Base-by-base conservation (phyloP, 2,888 invertebrate genomes). In the Caradrina kadenii region DNA sequence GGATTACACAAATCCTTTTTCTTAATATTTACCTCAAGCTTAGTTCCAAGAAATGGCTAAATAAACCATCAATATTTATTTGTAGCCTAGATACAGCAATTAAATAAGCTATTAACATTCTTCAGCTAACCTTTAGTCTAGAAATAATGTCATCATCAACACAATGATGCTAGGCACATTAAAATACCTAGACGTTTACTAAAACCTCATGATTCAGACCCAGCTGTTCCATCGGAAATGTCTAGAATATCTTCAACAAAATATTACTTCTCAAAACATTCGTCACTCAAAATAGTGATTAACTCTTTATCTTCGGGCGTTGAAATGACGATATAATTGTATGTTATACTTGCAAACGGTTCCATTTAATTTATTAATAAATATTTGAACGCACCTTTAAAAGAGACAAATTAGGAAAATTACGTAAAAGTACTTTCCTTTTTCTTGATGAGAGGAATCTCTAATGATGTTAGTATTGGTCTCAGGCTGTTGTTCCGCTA, bases 151-250 rank as follows among this genome's bases (percentile, higher is more conserved):
- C 53, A 61, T 61, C 56, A 45, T 59, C 50, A 21, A 22, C 22
- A 39, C 13, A n/a, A 60, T 64, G 53, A 58, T 50, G 13, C 15
- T 53, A 53, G 13, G 35, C n/a, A 0, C 78, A 62, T 62, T 71
- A 76, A 80, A 61, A 80, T 80, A 17, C 58, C 64, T 21, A 74
- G 53, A 69, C 48, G 35, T 45, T 59, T 39, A 50, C 26, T 15
- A 49, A 53, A 62, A 42, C 58, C 1, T 56, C 22, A 65, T 74
- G 82, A 82, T 64, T 82, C 75, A 80, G 35, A 11, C 13, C 0
- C 71, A 67, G 54, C 68, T 72, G 68, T 68, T 61, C 0, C 10
- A 52, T 66, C 75, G 80, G 83, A 80, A 82, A 70, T 70, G 52
- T 8, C 68, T 63, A 0, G 13, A 50, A 80, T 79, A 55, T 55